Percentiles rank a stretch among this genome's conserved stretches.
Evolutionary conservation across 2,888 invertebrate species (phyloP).

Genomic region (Leptinotarsa tumamoca): DNA sequence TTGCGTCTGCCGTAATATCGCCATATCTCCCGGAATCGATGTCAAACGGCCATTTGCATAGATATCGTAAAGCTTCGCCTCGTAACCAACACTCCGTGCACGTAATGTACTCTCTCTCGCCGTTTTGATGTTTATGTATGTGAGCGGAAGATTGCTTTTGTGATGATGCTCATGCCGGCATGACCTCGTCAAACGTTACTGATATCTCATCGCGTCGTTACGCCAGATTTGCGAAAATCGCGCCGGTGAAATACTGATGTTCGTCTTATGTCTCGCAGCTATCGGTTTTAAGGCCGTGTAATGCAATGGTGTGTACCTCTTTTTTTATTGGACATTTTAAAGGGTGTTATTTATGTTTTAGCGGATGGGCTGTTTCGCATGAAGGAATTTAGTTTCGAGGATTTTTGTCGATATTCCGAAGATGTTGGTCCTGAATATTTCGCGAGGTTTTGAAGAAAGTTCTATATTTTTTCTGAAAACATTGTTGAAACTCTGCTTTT

Average conservation of each 20-base stretch:
- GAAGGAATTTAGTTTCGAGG: too few species aligned
- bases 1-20: slow-evolving; percentile 51
- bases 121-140: slow-evolving; percentile 35
- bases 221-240: slow-evolving; percentile 14
- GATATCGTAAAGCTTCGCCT: slow-evolving; percentile 53
- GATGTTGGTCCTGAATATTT: too few species aligned
- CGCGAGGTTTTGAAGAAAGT: too few species aligned
- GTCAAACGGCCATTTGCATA: slow-evolving; percentile 57
- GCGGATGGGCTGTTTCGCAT: too few species aligned
- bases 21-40: slow-evolving; percentile 56
- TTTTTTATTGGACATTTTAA: too few species aligned
- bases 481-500: too few species aligned
- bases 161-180: slow-evolving; percentile 30
- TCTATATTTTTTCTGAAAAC: too few species aligned
- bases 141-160: slow-evolving; percentile 33
- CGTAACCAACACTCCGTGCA: slow-evolving; percentile 51
- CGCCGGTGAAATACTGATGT: slow-evolving; percentile 1
- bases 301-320: neutral
- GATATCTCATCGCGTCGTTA: slow-evolving; percentile 11
- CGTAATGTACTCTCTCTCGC: slow-evolving; percentile 44
- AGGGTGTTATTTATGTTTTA: too few species aligned
- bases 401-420: too few species aligned
- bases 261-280: neutral
- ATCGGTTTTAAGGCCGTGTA: neutral
- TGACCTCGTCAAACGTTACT: slow-evolving; percentile 16